Conservation (phyloP, 2,797 vertebrate species). For the Leptatherina wallacei region DNA sequence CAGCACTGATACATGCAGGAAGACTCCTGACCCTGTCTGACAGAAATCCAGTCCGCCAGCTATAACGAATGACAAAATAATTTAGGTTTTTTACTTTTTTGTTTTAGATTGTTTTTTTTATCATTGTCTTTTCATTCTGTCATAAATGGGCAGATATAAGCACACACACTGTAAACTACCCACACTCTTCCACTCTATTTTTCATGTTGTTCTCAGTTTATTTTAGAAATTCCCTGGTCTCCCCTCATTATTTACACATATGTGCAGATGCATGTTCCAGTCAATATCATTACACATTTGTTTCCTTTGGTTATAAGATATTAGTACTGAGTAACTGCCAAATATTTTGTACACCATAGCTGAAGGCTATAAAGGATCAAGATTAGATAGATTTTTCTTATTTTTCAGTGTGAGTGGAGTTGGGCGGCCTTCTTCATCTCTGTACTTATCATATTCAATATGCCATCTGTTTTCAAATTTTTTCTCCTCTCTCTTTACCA, state of each 20-base stretch:
- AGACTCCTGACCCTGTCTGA: too few relatives aligned
- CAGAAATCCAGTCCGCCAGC: too few relatives aligned
- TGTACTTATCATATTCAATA: slow-evolving; percentile 4
- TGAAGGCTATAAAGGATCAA: slow-evolving; percentile 14
- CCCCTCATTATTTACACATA: slow-evolving; percentile 4
- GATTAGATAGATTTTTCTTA: slow-evolving; percentile 25
- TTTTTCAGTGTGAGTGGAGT: background rate
- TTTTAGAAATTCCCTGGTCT: slow-evolving; percentile 6
- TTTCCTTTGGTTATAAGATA: slow-evolving; percentile 29
- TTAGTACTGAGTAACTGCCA: slow-evolving; percentile 24
- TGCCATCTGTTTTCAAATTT: background rate
- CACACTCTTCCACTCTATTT: background rate
- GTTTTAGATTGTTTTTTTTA: background rate
- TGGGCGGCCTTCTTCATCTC: background rate
- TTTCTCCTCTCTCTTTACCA: background rate
- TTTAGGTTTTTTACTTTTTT: background rate
- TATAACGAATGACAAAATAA: background rate
- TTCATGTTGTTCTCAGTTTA: background rate
- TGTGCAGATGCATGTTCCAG: background rate
- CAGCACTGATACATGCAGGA: too few relatives aligned
- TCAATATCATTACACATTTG: slow-evolving; percentile 15
- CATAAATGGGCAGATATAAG: background rate
- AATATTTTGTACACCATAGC: slow-evolving; percentile 27
- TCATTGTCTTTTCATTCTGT: too few relatives aligned
- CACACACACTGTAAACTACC: background rate